Evolutionary conservation across 2,113 vertebrate species (phyloP).

Genomic region (Aplodontia rufa): DNA sequence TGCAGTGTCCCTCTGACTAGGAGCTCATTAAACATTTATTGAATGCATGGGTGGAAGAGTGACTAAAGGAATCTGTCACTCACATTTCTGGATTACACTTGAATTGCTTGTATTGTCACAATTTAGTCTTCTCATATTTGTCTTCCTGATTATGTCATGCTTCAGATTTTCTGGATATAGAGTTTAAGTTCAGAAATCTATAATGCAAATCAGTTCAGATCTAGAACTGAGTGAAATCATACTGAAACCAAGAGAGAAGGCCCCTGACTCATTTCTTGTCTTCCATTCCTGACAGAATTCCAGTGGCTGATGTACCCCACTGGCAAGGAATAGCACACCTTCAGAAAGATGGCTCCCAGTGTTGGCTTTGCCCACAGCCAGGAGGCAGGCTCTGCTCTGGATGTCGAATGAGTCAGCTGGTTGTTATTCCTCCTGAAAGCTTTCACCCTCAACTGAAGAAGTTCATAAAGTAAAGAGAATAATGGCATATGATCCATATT

Average conservation of each 20-base stretch:
- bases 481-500: not conserved
- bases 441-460: not conserved
- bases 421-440: not conserved
- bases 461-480: not conserved
- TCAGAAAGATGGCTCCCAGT: not conserved
- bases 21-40: not conserved
- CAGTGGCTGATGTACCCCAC: not conserved
- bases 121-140: not conserved
- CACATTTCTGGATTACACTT: not conserved
- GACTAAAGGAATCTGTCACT: not conserved
- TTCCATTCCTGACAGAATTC: not conserved
- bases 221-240: not conserved
- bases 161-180: not conserved
- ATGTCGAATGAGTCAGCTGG: not conserved
- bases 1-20: not conserved
- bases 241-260: not conserved
- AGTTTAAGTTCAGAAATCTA: not conserved
- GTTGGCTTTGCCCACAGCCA: not conserved
- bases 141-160: not conserved
- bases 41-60: not conserved
- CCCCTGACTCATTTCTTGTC: not conserved
- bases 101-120: not conserved
- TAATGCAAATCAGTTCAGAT: not conserved
- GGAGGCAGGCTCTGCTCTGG: not conserved
- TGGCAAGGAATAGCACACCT: not conserved